Evolutionary conservation across 2,113 vertebrate genomes (phyloP), one percentile per base, ranked within the genome.

Genomic region (Varanus komodoensis): DNA sequence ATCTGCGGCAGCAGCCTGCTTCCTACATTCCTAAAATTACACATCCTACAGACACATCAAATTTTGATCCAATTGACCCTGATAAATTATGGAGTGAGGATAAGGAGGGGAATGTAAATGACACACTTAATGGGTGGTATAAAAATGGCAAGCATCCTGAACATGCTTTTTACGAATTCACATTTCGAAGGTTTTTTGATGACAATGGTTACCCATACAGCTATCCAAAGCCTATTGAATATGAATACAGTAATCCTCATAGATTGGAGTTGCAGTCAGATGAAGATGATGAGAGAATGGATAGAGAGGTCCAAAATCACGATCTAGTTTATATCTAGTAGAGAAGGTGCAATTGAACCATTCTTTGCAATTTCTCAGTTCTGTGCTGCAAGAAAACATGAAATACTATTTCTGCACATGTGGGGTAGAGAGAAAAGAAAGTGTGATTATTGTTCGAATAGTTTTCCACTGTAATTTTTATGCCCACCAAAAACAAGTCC

Each of bases 141-240:
- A 98, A 98, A 95, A 99, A 99, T 9, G 99, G 99, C 86, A 99
- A 99, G 91, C 99, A 99, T 95, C 99, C 99, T 8, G 99, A 99
- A 79, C 99, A 99, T 91, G 99, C 99, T 92, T 99, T 99, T 94
- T 99, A 99, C 93, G 99, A 99, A 94, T 99, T 99, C 95, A 99
- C 99, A 85, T 99, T 99, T 96, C 98, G 99, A 54, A 98, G 99
- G 91, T 99, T 99, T 98, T 99, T 99, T 84, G 99, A 99, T 93
- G 99, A 99, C 95, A 99, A 99, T 93, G 99, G 99, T 29, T 98
- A 99, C 93, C 99, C 99, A 0, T 99, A 99, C 97, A 99, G 98
- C 97, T 99, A 98, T 93, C 99, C 99, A 92, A 99, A 99, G 88
- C 99, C 99, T 92, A 98, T 99, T 84, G 98, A 98, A 93, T 98